phyloP scores from a whole-genome alignment of 2,797 vertebrate genomes.

The Pipistrellus kuhlii region DNA sequence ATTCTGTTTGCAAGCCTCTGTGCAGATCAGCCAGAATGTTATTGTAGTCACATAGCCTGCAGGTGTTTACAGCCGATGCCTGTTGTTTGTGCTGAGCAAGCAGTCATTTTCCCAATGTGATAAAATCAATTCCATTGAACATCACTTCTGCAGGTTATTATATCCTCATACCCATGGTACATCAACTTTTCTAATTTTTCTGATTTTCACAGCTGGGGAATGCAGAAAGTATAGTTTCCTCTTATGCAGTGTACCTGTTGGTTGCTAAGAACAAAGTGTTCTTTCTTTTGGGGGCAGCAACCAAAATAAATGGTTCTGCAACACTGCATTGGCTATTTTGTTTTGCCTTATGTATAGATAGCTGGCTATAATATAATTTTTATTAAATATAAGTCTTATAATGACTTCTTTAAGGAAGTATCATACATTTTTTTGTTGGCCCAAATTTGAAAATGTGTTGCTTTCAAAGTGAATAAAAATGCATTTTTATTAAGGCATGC shows the following conservation, averaged over 20 bases:
- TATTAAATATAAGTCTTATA: background rate
- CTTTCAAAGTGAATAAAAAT: constrained; percentile 26
- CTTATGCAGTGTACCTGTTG: background rate
- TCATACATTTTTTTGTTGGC: background rate
- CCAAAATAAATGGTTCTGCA: background rate
- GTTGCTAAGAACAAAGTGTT: background rate
- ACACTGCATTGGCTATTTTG: background rate
- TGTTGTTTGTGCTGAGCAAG: background rate
- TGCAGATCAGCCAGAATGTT: constrained; percentile 59
- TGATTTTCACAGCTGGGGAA: background rate
- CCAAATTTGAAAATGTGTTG: constrained; percentile 12
- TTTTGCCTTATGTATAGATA: background rate
- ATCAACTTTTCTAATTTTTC: background rate
- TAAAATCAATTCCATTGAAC: background rate
- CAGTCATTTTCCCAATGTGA: background rate
- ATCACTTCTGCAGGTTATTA: background rate
- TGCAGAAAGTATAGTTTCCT: background rate
- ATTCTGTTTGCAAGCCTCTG: constrained; percentile 38
- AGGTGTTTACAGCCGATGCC: background rate
- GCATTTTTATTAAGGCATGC: background rate
- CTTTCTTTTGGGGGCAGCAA: background rate
- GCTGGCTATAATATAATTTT: background rate
- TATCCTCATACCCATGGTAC: background rate
- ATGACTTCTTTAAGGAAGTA: background rate
- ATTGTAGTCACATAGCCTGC: background rate